Percentiles rank a stretch among this genome's conserved stretches.
Evolutionary conservation across 2,113 vertebrate genomes (phyloP).

Genomic region (Numenius arquata): DNA sequence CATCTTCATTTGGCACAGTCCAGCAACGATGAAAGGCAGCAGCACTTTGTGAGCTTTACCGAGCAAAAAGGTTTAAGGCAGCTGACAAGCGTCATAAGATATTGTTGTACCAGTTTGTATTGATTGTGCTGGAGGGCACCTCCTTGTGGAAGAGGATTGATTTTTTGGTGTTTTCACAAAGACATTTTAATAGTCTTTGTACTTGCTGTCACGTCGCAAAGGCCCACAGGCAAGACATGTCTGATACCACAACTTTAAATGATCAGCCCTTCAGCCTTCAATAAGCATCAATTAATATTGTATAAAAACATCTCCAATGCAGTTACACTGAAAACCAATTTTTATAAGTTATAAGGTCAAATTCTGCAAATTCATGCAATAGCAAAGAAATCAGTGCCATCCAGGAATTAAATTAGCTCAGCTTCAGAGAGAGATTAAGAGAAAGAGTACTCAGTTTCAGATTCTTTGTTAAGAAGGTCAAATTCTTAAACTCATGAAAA

Average conservation of each 20-base stretch:
- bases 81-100: conserved; percentile 34
- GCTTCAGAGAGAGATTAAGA: neutral
- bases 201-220: conserved; percentile 52
- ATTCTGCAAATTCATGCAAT: neutral
- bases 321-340: conserved; percentile 52
- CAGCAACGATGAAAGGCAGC: conserved; percentile 19
- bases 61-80: conserved; percentile 62
- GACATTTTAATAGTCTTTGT: conserved; percentile 74
- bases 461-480: conserved; percentile 33
- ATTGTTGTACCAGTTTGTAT: conserved; percentile 58
- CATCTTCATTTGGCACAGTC: conserved; percentile 30
- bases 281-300: conserved; percentile 47
- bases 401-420: conserved; percentile 39
- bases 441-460: neutral
- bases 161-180: conserved; percentile 70
- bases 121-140: conserved; percentile 71
- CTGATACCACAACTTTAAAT: conserved; percentile 57
- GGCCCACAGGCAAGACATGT: conserved; percentile 54
- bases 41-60: conserved; percentile 46
- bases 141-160: conserved; percentile 75
- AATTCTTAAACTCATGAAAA: conserved; percentile 25
- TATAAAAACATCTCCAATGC: conserved; percentile 17
- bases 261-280: conserved; percentile 57
- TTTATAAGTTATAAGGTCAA: conserved; percentile 38
- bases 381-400: neutral